phyloP scores from a whole-genome alignment of 2,888 invertebrate genomes.

The Steinernema hermaphroditum region DNA sequence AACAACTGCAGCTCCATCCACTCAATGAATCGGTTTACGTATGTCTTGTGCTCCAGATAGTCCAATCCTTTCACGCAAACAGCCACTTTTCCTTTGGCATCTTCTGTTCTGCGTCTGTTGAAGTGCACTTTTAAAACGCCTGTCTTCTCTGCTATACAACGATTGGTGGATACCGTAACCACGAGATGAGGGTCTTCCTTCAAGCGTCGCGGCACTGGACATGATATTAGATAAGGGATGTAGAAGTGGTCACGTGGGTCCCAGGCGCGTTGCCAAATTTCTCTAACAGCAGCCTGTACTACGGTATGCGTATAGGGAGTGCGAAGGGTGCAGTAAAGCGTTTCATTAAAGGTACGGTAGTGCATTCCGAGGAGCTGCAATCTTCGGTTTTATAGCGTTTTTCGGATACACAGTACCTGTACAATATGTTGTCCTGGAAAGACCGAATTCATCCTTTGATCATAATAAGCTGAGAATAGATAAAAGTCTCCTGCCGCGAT shows the following conservation, averaged over 20 bases:
- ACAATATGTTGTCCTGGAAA: slow-evolving; percentile 47
- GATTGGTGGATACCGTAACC: slow-evolving; percentile 5
- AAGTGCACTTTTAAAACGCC: background rate
- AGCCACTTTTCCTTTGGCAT: slow-evolving; percentile 69
- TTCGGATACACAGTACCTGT: too few relatives aligned
- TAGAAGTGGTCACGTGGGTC: slow-evolving; percentile 56
- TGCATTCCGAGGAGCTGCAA: slow-evolving; percentile 49
- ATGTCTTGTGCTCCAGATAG: slow-evolving; percentile 73
- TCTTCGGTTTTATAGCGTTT: too few relatives aligned
- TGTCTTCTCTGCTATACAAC: background rate
- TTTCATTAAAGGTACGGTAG: slow-evolving; percentile 35
- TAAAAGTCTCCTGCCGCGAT: slow-evolving; percentile 40
- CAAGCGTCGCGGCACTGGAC: slow-evolving; percentile 52
- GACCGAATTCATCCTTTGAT: slow-evolving; percentile 52
- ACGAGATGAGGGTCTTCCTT: slow-evolving; percentile 9
- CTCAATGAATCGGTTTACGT: slow-evolving; percentile 74
- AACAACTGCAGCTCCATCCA: slow-evolving; percentile 87
- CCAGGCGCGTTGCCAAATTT: slow-evolving; percentile 66
- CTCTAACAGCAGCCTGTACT: slow-evolving; percentile 52
- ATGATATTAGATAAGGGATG: slow-evolving; percentile 50
- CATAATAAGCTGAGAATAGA: slow-evolving; percentile 61
- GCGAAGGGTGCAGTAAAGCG: slow-evolving; percentile 8
- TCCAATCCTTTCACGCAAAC: slow-evolving; percentile 83
- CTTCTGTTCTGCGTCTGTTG: background rate
- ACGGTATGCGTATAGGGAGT: slow-evolving; percentile 34